Evolutionary conservation across 1,140 invertebrate species (phyloP).

Genomic region (Orius insidiosus): DNA sequence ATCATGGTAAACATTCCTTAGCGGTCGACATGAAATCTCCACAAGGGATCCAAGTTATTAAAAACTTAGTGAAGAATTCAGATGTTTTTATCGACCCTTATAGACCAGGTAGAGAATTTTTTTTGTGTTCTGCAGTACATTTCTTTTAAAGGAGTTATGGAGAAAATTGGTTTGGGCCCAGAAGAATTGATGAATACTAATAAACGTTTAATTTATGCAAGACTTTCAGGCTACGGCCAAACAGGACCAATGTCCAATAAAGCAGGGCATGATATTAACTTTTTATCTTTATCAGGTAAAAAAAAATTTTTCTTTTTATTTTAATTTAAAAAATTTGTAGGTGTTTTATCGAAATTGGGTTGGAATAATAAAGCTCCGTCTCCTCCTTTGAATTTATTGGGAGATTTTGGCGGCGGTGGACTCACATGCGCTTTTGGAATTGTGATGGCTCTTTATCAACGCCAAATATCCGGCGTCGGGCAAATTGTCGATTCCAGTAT

Average conservation of each 20-base stretch:
- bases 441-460: conserved; percentile 67
- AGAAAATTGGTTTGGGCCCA: conserved; percentile 79
- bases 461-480: conserved; percentile 53
- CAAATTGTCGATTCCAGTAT: conserved; percentile 77
- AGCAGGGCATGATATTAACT: conserved; percentile 99
- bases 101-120: conserved; percentile 39
- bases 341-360: conserved; percentile 72
- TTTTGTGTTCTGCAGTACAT: neutral
- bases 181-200: conserved; percentile 53
- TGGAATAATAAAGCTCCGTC: conserved; percentile 48
- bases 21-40: conserved; percentile 64
- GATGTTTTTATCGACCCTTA: conserved; percentile 94
- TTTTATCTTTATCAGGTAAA: conserved; percentile 66
- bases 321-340: conserved; percentile 31
- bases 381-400: conserved; percentile 76
- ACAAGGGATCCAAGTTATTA: conserved; percentile 51
- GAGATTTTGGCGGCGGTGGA: conserved; percentile 92
- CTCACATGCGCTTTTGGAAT: conserved; percentile 87
- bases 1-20: conserved; percentile 68
- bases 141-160: conserved; percentile 65
- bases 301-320: conserved; percentile 9
- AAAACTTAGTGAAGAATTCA: conserved; percentile 44
- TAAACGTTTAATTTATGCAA: conserved; percentile 73
- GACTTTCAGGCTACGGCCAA: conserved; percentile 87
- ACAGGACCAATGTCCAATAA: conserved; percentile 48